Evolutionary conservation across 2,888 invertebrate species (phyloP).

Genomic region (Apeira syringaria): DNA sequence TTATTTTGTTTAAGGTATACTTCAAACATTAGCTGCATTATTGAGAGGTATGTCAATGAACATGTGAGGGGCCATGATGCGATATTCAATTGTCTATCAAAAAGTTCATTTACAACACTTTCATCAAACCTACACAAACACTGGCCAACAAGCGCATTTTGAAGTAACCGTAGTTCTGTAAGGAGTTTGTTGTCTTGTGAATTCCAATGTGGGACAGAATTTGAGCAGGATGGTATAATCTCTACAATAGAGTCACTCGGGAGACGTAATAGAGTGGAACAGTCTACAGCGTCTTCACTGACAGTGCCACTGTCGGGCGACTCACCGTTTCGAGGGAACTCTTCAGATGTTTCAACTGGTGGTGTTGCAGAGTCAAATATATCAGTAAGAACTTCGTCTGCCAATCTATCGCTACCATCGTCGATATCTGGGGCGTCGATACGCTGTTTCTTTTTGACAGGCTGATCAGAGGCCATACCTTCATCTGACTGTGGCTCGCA

Average conservation of each 20-base stretch:
- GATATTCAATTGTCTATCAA: slow-evolving; percentile 85
- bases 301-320: slow-evolving; percentile 79
- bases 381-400: slow-evolving; percentile 74
- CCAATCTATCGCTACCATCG: slow-evolving; percentile 77
- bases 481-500: slow-evolving; percentile 80
- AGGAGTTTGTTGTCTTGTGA: slow-evolving; percentile 67
- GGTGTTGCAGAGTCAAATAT: slow-evolving; percentile 69
- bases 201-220: slow-evolving; percentile 58
- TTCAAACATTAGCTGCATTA: slow-evolving; percentile 92
- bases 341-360: slow-evolving; percentile 68
- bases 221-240: slow-evolving; percentile 72
- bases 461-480: slow-evolving; percentile 91
- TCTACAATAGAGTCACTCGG: slow-evolving; percentile 59
- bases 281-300: slow-evolving; percentile 79
- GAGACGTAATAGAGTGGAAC: slow-evolving; percentile 65
- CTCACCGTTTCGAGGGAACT: slow-evolving; percentile 71
- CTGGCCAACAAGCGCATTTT: slow-evolving; percentile 88
- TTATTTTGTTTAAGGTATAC: slow-evolving; percentile 93
- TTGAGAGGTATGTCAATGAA: slow-evolving; percentile 91
- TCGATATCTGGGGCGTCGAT: slow-evolving; percentile 86
- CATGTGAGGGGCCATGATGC: slow-evolving; percentile 73
- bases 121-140: slow-evolving; percentile 91
- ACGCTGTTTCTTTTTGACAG: slow-evolving; percentile 92
- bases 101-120: slow-evolving; percentile 87
- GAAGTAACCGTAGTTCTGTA: slow-evolving; percentile 83